Base-by-base conservation (phyloP, 2,113 vertebrate species). In the Microtus ochrogaster region DNA sequence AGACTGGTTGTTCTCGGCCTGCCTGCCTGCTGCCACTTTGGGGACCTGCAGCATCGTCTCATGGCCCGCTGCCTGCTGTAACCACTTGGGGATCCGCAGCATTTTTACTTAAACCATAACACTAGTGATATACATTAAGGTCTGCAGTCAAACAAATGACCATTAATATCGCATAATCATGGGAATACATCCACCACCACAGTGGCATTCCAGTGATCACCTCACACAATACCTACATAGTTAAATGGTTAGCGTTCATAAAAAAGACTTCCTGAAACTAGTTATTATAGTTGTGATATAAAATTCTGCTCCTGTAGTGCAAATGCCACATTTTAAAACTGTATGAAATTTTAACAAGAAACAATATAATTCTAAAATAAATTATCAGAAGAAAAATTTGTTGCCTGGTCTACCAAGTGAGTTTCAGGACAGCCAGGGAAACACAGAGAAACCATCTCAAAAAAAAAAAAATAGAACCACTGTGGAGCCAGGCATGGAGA, bases 371-470 rank as follows among this genome's bases (percentile, higher is more conserved):
- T 92, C 24, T 84, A 70, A n/a, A 90, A 66, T 73, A 92, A 86
- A 55, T 89, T 76, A 39, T 92, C 86, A 70, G 10, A 77, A 63
- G 85, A 90, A 95, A 89, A 90, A 33, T 36, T 84, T 82, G 78
- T 84, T 9, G 14, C 68, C 68, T 70, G 68, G 33, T 17, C 33
- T 19, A 70, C 68, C 10, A 7, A 70, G 33, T 70, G 33, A 70
- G 68, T 70, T 70, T 17, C 68, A 70, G 33, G 68, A 70, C 68
- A 70, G 14, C 68, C 68, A 36, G 33, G 5, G 68, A 36, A 36
- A 70, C 66, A 68, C 13, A 19, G 13, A 68, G 12, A 68, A 68
- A 68, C 28, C 28, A 0, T 66, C 65, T 30, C 28, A 66, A 68
- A 91, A 97, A 82, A 82, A 55, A 55, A 47, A n/a, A 52, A 52